Conservation (phyloP, 2,888 invertebrate species). For the Pantelozetes paolii region DNA sequence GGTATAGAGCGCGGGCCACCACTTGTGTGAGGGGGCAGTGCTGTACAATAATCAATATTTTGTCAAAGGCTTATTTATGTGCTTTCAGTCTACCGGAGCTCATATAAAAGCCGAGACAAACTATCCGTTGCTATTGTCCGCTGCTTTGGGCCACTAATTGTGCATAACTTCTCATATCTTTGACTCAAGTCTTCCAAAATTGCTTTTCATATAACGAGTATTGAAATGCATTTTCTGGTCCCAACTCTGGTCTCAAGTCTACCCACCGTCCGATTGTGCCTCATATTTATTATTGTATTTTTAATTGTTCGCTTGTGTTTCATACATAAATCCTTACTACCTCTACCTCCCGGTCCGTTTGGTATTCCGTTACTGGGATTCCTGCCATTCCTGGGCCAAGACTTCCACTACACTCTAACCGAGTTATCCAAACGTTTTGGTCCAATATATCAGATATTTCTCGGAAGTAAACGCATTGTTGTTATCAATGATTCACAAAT, state of each 20-base stretch:
- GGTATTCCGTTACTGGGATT: constrained; percentile 79
- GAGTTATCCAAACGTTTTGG: constrained; percentile 74
- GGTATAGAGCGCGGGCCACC: constrained; percentile 28
- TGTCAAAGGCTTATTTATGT: constrained; percentile 36
- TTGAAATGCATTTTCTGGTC: constrained; percentile 38
- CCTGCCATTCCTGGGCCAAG: constrained; percentile 68
- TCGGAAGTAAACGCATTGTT: constrained; percentile 76
- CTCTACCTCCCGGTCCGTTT: constrained; percentile 80
- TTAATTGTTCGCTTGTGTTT: constrained; percentile 20
- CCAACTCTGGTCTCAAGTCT: constrained; percentile 39
- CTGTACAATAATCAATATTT: constrained; percentile 35
- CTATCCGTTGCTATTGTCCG: constrained; percentile 37
- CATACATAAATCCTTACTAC: constrained; percentile 18
- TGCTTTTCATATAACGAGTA: neutral
- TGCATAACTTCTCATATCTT: constrained; percentile 4
- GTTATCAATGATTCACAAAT: constrained; percentile 79
- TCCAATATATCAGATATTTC: constrained; percentile 70
- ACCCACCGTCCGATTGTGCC: constrained; percentile 34
- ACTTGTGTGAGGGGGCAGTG: constrained; percentile 34
- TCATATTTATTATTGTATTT: constrained; percentile 33
- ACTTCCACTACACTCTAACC: constrained; percentile 71
- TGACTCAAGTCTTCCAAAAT: neutral
- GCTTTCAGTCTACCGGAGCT: constrained; percentile 4
- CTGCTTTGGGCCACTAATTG: constrained; percentile 28
- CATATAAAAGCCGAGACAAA: constrained; percentile 27